Evolutionary conservation across 2,888 invertebrate genomes (phyloP).

Genomic region (Drosophila meridionalis): DNA sequence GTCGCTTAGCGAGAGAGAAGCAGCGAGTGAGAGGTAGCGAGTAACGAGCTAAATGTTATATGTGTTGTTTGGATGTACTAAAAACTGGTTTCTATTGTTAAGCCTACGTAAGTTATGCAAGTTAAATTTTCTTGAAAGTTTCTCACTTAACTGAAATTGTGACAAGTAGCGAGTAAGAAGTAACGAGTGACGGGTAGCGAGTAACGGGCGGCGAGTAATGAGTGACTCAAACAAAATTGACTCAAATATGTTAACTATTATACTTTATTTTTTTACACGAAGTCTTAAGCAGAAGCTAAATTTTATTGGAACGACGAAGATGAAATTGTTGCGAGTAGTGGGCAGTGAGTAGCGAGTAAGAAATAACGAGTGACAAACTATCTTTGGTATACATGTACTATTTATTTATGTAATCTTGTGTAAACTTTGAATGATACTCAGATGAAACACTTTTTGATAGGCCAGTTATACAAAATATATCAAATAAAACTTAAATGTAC

Average conservation of each 20-base stretch:
- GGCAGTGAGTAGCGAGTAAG: slow-evolving; percentile 8
- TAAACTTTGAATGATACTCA: slow-evolving; percentile 1
- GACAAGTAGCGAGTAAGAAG: slow-evolving; percentile 1
- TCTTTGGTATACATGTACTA: slow-evolving; percentile 13
- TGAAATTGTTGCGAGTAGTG: background rate
- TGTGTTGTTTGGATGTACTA: background rate
- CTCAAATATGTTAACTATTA: slow-evolving; percentile 2
- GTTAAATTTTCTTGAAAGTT: background rate
- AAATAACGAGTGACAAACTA: slow-evolving; percentile 1
- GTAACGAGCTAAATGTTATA: slow-evolving; percentile 3
- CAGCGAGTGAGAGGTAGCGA: background rate
- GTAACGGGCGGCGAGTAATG: no score
- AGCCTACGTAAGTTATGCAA: background rate
- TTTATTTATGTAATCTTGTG: slow-evolving; percentile 8
- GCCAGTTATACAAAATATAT: slow-evolving; percentile 14
- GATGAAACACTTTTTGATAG: slow-evolving; percentile 8
- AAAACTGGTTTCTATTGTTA: slow-evolving; percentile 9
- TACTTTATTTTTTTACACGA: background rate
- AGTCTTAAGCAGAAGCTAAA: background rate
- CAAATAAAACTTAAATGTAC: slow-evolving; percentile 6
- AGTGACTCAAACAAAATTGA: background rate
- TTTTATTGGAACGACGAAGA: background rate
- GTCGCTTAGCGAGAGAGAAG: background rate
- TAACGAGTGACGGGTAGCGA: no score
- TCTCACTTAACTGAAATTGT: slow-evolving; percentile 2